Evolutionary conservation across 2,797 vertebrate genomes (phyloP).

Genomic region (Fundulus diaphanus): DNA sequence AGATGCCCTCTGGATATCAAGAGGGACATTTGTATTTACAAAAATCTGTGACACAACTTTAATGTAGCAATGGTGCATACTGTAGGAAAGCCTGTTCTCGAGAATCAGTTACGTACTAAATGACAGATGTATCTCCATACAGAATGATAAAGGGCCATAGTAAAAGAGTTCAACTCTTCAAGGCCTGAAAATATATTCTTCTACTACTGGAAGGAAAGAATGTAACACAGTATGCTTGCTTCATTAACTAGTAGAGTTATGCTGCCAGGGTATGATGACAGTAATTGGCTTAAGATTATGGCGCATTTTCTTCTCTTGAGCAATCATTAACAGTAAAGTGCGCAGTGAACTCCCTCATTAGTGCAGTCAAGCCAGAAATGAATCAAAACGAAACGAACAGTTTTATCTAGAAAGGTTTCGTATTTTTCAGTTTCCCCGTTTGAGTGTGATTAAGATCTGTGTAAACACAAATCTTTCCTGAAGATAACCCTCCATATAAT

Average conservation of each 20-base stretch:
- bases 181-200: slow-evolving; percentile 2
- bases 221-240: slow-evolving; percentile 1
- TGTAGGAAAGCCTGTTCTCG: slow-evolving; percentile 12
- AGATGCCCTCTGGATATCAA: background rate
- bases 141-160: background rate
- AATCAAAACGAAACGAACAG: slow-evolving; percentile 24
- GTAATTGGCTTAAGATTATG: slow-evolving; percentile 32
- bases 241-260: slow-evolving; percentile 16
- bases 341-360: slow-evolving; percentile 15
- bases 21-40: background rate
- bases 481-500: slow-evolving; percentile 68
- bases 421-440: slow-evolving; percentile 37
- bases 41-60: background rate
- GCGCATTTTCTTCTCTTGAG: slow-evolving; percentile 15
- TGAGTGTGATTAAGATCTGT: slow-evolving; percentile 71
- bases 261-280: slow-evolving; percentile 4
- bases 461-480: slow-evolving; percentile 73
- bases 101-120: slow-evolving; percentile 5
- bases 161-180: background rate
- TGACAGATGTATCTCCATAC: slow-evolving; percentile 8
- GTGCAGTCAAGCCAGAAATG: slow-evolving; percentile 22
- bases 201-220: background rate
- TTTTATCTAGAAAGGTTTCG: slow-evolving; percentile 14
- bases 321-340: background rate
- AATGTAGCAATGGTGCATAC: slow-evolving; percentile 4